Base-by-base conservation (phyloP, 2,888 invertebrate species). In the Aporophyla nigra region DNA sequence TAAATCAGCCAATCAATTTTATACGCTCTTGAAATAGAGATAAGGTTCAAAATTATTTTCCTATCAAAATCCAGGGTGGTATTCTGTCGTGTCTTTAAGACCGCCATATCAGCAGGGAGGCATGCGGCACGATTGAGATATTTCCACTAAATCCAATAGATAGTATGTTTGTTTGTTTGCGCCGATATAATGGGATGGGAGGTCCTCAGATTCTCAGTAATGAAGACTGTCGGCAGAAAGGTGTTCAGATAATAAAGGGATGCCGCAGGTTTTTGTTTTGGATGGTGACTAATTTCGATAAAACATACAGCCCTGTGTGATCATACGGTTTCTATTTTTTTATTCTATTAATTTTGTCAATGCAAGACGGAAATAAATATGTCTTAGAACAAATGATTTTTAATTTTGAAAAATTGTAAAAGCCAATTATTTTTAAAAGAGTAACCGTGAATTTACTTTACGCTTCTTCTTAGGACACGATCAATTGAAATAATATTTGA, bases 91-190 rank as follows among this genome's bases (percentile, higher is more conserved):
- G 87, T 88, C 77, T 89, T 84, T 81, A 89, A 87, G 89, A 89
- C 90, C 89, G 87, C 89, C 86, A 78, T 90, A 90, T 86, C 93
- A 93, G 93, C 93, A 87, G 93, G 93, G 87, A 91, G 84, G 89
- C 88, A 83, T 87, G 92, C 95, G 95, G 95, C 80, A 7, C 92
- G 91, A 94, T 95, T 95, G 94, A 95, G 91, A 88, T 88, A 89
- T 92, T 94, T 94, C 93, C 87, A 90, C 89, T 85, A 91, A 94
- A 93, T 90, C 88, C 89, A 87, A 90, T 90, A 92, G 87, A 90
- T 88, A 90, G 91, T 90, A 88, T 90, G 89, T 90, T 90, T 92
- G 93, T 92, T 88, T 90, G 91, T 88, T 78, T 88, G 90, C 86
- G 90, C 93, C 93, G 92, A 91, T 90, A 88, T 87, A 88, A 91